These are phyloP conservation scores for Mellivora capensis DNA, from an alignment of 2,113 vertebrate genomes.

Conservation along the genomic window DNA sequence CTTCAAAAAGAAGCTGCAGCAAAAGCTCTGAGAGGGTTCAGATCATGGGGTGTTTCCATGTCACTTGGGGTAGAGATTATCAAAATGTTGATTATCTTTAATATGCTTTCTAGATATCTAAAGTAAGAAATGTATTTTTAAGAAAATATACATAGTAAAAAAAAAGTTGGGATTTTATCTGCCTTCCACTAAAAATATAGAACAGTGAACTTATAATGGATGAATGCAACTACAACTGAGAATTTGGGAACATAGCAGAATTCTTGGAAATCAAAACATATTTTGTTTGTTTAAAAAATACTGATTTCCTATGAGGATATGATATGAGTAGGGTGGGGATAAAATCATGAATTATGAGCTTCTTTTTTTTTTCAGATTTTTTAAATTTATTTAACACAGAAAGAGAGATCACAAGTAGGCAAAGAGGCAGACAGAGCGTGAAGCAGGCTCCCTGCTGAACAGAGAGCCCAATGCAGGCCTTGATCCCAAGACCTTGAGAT, in stretches of 20 bases:
- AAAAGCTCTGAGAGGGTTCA: neutral
- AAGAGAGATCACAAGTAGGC: no score
- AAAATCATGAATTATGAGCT: neutral
- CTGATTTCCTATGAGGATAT: neutral
- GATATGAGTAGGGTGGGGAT: neutral
- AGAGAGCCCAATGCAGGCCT: no score
- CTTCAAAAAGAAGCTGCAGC: constrained; percentile 46
- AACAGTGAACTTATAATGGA: neutral
- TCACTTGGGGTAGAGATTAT: neutral
- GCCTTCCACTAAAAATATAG: neutral
- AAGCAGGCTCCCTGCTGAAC: no score
- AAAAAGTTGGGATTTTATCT: neutral
- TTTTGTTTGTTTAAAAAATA: neutral
- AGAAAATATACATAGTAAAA: neutral
- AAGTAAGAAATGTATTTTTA: neutral
- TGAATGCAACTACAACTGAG: neutral
- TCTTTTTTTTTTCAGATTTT: neutral
- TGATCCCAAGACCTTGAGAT: no score
- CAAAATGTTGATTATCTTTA: neutral
- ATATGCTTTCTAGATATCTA: neutral
- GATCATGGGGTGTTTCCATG: neutral
- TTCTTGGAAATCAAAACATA: neutral
- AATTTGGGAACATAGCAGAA: neutral
- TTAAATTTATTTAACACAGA: no score
- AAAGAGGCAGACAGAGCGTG: no score